Evolutionary conservation across 2,888 invertebrate species (phyloP).

Genomic region (Leptopilina drosophilae): DNA sequence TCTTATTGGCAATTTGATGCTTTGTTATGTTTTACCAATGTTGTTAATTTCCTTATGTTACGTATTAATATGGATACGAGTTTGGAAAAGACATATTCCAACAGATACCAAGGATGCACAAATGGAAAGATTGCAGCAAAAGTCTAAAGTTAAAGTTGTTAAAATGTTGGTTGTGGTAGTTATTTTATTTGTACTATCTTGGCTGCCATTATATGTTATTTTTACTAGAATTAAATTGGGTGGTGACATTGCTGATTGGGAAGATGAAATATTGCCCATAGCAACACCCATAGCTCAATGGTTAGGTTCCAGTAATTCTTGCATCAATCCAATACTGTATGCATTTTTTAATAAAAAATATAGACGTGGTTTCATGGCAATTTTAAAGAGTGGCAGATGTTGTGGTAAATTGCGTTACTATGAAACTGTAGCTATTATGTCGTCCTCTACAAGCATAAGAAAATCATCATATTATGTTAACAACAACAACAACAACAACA

Average conservation of each 20-base stretch:
- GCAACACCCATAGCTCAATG: constrained; percentile 94
- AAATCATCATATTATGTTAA: constrained; percentile 92
- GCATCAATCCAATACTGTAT: constrained; percentile 96
- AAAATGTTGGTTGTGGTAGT: constrained; percentile 97
- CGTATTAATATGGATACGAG: constrained; percentile 93
- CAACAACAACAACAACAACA: constrained; percentile 77
- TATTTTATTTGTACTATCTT: constrained; percentile 93
- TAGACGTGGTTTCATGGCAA: constrained; percentile 92
- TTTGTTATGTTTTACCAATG: constrained; percentile 95
- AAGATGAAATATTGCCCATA: constrained; percentile 87
- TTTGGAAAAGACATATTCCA: constrained; percentile 92
- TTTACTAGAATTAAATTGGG: constrained; percentile 92
- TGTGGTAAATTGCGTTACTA: constrained; percentile 91
- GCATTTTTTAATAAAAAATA: constrained; percentile 97
- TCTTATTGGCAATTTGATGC: constrained; percentile 90
- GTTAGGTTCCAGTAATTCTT: constrained; percentile 95
- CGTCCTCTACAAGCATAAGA: constrained; percentile 90
- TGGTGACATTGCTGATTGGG: constrained; percentile 84
- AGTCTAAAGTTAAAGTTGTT: constrained; percentile 95
- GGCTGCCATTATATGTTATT: constrained; percentile 94
- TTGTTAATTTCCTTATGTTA: constrained; percentile 94
- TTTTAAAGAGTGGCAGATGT: constrained; percentile 90
- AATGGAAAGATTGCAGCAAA: constrained; percentile 95
- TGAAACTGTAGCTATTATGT: constrained; percentile 91
- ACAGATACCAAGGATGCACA: constrained; percentile 94